phyloP scores from a whole-genome alignment of 2,888 invertebrate species.

The Leucoma salicis region DNA sequence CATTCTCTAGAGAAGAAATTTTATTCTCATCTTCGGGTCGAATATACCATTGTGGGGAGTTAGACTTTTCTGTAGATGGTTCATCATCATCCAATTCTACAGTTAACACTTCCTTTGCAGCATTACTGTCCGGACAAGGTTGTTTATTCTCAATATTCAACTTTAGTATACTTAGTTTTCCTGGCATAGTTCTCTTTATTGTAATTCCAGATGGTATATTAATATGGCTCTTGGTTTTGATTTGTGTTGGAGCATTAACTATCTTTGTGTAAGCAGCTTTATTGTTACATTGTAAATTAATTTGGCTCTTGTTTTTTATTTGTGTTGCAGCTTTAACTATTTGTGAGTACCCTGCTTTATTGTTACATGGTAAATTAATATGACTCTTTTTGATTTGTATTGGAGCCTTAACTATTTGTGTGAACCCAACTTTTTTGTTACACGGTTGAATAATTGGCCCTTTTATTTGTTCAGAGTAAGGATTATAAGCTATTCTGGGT shows the following conservation, averaged over 20 bases:
- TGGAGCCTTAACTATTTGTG: not conserved
- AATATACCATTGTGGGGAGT: slow-evolving; percentile 64
- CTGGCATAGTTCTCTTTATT: slow-evolving; percentile 43
- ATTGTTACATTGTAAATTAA: too few species aligned
- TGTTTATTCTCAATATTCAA: slow-evolving; percentile 26
- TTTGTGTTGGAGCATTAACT: too few species aligned
- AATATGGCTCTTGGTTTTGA: not conserved
- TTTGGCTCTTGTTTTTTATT: not conserved
- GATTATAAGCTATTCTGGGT: slow-evolving; percentile 24
- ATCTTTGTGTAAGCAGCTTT: too few species aligned
- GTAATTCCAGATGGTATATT: slow-evolving; percentile 57
- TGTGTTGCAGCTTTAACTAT: not conserved
- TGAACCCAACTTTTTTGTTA: slow-evolving; percentile 33
- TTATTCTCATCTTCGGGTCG: slow-evolving; percentile 60
- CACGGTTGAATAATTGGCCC: slow-evolving; percentile 10
- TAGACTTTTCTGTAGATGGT: slow-evolving; percentile 25
- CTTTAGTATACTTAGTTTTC: slow-evolving; percentile 17
- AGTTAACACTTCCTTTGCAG: slow-evolving; percentile 41
- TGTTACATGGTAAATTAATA: slow-evolving; percentile 19
- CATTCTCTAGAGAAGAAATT: slow-evolving; percentile 35
- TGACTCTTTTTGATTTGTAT: not conserved
- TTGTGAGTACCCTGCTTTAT: slow-evolving; percentile 30
- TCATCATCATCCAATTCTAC: slow-evolving; percentile 72
- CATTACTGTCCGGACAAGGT: slow-evolving; percentile 7
- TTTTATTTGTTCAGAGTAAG: slow-evolving; percentile 19